Evolutionary conservation across 2,888 invertebrate species (phyloP).

Genomic region (Lordiphosa fenestrarum): DNA sequence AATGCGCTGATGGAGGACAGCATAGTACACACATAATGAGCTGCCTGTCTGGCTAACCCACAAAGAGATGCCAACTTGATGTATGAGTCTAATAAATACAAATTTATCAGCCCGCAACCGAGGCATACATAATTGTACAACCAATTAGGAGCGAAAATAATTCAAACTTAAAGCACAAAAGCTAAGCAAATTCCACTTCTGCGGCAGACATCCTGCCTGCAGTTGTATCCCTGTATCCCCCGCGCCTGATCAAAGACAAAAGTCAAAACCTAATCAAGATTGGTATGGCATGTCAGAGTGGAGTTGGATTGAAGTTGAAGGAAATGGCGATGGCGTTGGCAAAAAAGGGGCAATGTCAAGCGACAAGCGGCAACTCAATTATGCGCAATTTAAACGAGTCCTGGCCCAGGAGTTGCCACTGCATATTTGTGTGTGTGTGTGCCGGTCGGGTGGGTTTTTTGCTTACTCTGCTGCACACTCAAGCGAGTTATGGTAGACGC

Average conservation of each 20-base stretch:
- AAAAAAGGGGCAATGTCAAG: too few species aligned
- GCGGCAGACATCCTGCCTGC: conserved; percentile 10
- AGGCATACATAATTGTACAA: conserved; percentile 66
- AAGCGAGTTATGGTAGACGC: conserved; percentile 37
- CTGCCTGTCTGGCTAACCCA: conserved; percentile 14
- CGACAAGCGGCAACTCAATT: conserved; percentile 36
- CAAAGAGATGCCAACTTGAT: conserved; percentile 57
- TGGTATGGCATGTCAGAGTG: conserved; percentile 31
- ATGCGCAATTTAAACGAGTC: conserved; percentile 43
- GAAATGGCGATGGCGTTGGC: neutral
- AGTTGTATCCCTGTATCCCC: conserved; percentile 5
- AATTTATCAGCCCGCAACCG: conserved; percentile 71
- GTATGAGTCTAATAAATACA: conserved; percentile 73
- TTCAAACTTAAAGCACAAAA: conserved; percentile 46
- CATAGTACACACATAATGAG: conserved; percentile 13
- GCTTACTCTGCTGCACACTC: neutral
- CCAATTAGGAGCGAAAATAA: conserved; percentile 65
- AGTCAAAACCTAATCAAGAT: conserved; percentile 49
- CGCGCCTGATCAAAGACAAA: conserved; percentile 33
- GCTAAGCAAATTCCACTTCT: conserved; percentile 21
- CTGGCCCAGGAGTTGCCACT: conserved; percentile 4
- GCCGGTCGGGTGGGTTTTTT: too few species aligned
- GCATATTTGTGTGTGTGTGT: too few species aligned
- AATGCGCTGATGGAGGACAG: conserved; percentile 29
- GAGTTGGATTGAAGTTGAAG: conserved; percentile 3